phyloP scores from a whole-genome alignment of 1,140 invertebrate genomes.

The Hormaphis cornu region DNA sequence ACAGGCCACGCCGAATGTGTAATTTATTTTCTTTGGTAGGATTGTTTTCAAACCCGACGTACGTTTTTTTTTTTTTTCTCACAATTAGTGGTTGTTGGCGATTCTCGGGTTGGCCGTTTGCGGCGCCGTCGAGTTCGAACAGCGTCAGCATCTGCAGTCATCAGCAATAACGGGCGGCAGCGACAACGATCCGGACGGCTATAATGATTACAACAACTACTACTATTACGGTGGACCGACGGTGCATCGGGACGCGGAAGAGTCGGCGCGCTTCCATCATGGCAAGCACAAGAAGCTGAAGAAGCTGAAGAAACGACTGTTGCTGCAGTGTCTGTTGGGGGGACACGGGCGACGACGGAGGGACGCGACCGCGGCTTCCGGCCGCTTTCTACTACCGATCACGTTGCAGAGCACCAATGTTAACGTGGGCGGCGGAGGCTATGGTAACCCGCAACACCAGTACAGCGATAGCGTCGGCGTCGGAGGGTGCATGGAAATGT shows the following conservation, averaged over 20 bases:
- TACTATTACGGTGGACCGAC: not conserved
- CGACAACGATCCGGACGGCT: not conserved
- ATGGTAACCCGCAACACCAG: not conserved
- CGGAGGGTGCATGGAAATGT: conserved; percentile 5
- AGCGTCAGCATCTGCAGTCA: not conserved
- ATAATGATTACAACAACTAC: not conserved
- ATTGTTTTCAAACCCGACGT: not conserved
- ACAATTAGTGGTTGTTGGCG: not conserved
- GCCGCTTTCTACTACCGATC: not conserved
- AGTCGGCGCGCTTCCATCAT: not conserved
- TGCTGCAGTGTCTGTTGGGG: not conserved
- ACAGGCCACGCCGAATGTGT: too few relatives aligned
- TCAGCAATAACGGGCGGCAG: not conserved
- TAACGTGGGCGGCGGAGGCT: not conserved
- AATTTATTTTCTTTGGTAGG: too few relatives aligned
- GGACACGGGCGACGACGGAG: not conserved
- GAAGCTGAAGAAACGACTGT: conserved; percentile 3
- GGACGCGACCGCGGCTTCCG: not conserved
- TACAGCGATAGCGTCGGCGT: not conserved
- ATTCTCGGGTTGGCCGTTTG: not conserved
- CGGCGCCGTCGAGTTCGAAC: not conserved
- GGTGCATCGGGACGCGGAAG: not conserved
- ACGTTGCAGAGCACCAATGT: conserved; percentile 17
- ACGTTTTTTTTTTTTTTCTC: not conserved
- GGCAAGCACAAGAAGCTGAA: not conserved